Base-by-base conservation (phyloP, 2,797 vertebrate genomes). In the Rhynchotus rufescens region DNA sequence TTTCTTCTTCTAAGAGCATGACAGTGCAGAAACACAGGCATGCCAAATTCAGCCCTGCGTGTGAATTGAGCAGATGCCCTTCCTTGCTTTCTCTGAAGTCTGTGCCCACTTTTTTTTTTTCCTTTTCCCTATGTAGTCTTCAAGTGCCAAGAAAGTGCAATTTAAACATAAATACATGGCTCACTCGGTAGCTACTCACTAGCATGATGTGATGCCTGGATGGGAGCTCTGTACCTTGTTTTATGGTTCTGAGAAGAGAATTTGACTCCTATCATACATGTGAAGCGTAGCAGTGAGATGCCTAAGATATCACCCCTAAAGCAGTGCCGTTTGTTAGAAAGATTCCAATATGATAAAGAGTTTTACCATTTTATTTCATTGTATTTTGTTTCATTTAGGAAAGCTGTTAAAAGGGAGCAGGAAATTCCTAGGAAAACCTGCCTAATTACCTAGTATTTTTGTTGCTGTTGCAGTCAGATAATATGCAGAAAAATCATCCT, bases 1-100 rank as follows among this genome's bases (percentile, higher is more conserved):
- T 83, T 88, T 82, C 21, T 82, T 93, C 60, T 86, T 89, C 76
- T 94, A 71, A 87, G 56, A 66, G 26, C 47, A 67, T 87, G 86
- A 85, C 71, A 65, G 6, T 22, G 52, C 66, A 78, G n/a, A 90
- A 92, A 92, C 30, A 3, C 26, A 69, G 60, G 28, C 3, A 0
- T 90, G 73, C 56, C 64, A 45, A 5, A 89, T 93, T 90, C 0
- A 0, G 25, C 32, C n/a, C 15, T 34, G 16, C 38, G 15, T 56
- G 34, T 52, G 60, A 90, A 91, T 83, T 36, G 42, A 75, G 45
- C 17, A 66, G 78, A 60, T 9, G 42, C 51, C 69, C 69, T 94
- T 87, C 52, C 44, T 44, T 80, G 2, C 11, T 66, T 92, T 78
- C 49, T 72, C 45, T 57, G 51, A 72, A 66, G 51, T 83, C 77